phyloP scores from a whole-genome alignment of 1,140 invertebrate genomes.

The Lanistes nyassanus region DNA sequence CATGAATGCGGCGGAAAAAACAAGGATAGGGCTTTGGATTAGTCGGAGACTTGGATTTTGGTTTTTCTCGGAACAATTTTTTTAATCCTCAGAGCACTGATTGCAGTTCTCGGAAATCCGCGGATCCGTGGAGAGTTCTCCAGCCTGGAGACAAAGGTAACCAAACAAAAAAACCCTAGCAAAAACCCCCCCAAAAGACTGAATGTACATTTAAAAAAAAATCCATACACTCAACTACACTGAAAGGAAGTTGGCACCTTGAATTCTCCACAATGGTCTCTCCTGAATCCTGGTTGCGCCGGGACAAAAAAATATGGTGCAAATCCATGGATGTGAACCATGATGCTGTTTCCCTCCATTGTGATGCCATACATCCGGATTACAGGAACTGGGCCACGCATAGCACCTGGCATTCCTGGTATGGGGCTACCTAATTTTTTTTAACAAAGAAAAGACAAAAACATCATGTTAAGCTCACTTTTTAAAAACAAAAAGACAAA shows the following conservation, averaged over 20 bases:
- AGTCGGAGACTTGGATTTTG: too few species aligned
- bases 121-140: too few species aligned
- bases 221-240: too few species aligned
- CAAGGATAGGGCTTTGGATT: too few species aligned
- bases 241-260: conserved; percentile 69
- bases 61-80: too few species aligned
- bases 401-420: conserved; percentile 85
- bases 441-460: not conserved
- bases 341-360: conserved; percentile 90
- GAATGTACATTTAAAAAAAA: too few species aligned
- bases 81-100: too few species aligned
- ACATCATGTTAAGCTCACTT: not conserved
- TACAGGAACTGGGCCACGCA: conserved; percentile 83
- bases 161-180: too few species aligned
- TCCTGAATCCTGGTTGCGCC: conserved; percentile 80
- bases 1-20: too few species aligned
- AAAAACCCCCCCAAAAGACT: too few species aligned
- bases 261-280: conserved; percentile 78
- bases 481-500: not conserved
- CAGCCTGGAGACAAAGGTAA: too few species aligned
- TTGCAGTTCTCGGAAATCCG: too few species aligned
- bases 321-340: conserved; percentile 97
- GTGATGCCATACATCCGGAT: conserved; percentile 97
- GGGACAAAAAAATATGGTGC: conserved; percentile 94
- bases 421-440: conserved; percentile 71